These are phyloP conservation scores for Epinephelus fuscoguttatus DNA, from an alignment of 2,113 vertebrate species.

Conservation along the genomic window DNA sequence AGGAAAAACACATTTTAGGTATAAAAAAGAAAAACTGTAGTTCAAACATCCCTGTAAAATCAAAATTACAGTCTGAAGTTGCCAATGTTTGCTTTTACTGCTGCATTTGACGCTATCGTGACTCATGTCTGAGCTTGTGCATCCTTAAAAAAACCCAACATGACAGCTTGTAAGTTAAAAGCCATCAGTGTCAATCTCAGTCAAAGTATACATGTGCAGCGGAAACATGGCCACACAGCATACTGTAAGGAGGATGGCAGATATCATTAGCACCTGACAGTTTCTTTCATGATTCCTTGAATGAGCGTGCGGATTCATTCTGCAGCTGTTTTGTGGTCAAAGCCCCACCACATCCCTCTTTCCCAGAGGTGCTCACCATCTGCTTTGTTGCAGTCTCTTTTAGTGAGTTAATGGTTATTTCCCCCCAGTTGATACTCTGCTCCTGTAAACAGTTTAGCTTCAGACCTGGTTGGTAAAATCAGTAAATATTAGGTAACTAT, in stretches of 20 bases:
- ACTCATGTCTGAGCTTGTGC: conserved; percentile 27
- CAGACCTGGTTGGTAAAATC: conserved; percentile 32
- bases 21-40: background rate
- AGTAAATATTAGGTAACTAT: conserved; percentile 18
- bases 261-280: conserved; percentile 50
- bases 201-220: background rate
- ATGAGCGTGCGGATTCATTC: conserved; percentile 41
- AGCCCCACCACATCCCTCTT: conserved; percentile 19
- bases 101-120: background rate
- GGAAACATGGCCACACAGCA: background rate
- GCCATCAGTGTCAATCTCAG: conserved; percentile 23
- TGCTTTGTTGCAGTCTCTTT: conserved; percentile 67
- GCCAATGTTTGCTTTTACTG: conserved; percentile 18
- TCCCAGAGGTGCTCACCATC: conserved; percentile 68
- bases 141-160: background rate
- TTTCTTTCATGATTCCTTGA: conserved; percentile 44
- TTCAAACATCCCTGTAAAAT: conserved; percentile 5
- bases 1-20: background rate
- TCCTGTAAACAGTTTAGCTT: conserved; percentile 44
- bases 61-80: conserved; percentile 1
- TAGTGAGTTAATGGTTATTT: conserved; percentile 65
- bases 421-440: conserved; percentile 48
- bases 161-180: conserved; percentile 43
- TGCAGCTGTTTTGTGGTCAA: conserved; percentile 55
- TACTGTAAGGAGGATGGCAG: conserved; percentile 9